Evolutionary conservation across 2,113 vertebrate genomes (phyloP).

Genomic region (Monopterus albus): DNA sequence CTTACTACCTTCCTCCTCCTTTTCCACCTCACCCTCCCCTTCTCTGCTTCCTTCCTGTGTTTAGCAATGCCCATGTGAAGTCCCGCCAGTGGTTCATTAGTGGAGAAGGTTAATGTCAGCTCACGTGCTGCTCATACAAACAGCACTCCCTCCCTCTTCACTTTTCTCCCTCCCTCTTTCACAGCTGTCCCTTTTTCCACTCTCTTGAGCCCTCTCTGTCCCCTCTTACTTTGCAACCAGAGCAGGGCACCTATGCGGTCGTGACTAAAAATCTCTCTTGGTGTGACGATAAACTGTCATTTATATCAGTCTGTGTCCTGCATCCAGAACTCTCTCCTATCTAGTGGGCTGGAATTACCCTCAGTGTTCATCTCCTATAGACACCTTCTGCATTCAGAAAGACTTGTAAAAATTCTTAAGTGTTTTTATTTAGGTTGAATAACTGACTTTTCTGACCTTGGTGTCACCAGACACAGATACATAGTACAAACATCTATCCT

Average conservation of each 20-base stretch:
- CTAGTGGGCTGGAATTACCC: slow-evolving; percentile 6
- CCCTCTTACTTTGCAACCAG: slow-evolving; percentile 18
- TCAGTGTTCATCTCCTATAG: background rate
- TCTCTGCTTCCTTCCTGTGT: slow-evolving; percentile 64
- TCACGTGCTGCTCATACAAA: slow-evolving; percentile 53
- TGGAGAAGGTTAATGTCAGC: slow-evolving; percentile 58
- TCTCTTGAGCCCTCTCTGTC: slow-evolving; percentile 30
- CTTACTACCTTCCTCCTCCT: background rate
- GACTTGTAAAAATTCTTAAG: slow-evolving; percentile 9
- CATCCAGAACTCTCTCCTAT: slow-evolving; percentile 31
- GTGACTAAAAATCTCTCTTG: slow-evolving; percentile 66
- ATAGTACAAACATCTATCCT: no score
- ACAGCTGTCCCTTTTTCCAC: slow-evolving; percentile 8
- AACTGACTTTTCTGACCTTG: background rate
- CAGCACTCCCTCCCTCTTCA: slow-evolving; percentile 35
- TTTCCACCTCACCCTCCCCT: slow-evolving; percentile 7
- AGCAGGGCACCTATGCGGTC: slow-evolving; percentile 45
- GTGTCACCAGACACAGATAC: no score
- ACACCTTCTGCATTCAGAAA: slow-evolving; percentile 5
- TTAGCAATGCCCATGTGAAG: slow-evolving; percentile 48
- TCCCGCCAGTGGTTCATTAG: slow-evolving; percentile 67
- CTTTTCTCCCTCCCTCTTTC: slow-evolving; percentile 10
- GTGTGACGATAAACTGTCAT: slow-evolving; percentile 28
- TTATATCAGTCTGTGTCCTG: slow-evolving; percentile 19
- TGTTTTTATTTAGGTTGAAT: slow-evolving; percentile 27